Evolutionary conservation across 1,140 invertebrate species (phyloP).

Genomic region (Cyrtorhinus lividipennis): DNA sequence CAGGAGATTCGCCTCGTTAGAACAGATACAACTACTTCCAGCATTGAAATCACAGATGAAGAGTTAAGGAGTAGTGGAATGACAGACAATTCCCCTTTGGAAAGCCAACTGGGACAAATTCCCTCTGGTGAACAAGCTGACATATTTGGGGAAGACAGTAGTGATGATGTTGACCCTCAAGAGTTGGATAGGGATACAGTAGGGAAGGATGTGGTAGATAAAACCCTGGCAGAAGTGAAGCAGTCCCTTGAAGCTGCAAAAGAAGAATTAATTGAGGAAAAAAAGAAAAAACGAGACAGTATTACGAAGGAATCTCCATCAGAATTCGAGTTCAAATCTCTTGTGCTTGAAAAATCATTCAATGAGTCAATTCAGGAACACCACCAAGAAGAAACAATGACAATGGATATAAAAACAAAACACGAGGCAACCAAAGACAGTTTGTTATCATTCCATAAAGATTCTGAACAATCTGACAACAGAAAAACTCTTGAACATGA

Average conservation of each 20-base stretch:
- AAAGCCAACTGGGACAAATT: slow-evolving; percentile 35
- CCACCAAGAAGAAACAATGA: slow-evolving; percentile 22
- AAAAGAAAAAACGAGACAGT: slow-evolving; percentile 27
- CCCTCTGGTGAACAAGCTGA: slow-evolving; percentile 14
- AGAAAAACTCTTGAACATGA: too few relatives aligned
- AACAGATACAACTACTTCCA: slow-evolving; percentile 40
- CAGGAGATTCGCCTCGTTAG: slow-evolving; percentile 29
- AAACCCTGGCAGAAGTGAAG: slow-evolving; percentile 27
- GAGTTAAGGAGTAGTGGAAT: slow-evolving; percentile 45
- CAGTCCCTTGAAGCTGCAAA: slow-evolving; percentile 29
- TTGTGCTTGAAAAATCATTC: slow-evolving; percentile 28
- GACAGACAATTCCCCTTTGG: slow-evolving; percentile 47
- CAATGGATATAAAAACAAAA: not conserved
- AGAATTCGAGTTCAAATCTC: slow-evolving; percentile 51
- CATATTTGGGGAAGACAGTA: slow-evolving; percentile 13
- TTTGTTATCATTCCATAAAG: too few relatives aligned
- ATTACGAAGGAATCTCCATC: slow-evolving; percentile 49
- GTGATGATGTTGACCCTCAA: slow-evolving; percentile 6
- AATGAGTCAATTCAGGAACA: slow-evolving; percentile 26
- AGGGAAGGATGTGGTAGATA: slow-evolving; percentile 22
- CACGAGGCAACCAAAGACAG: too few relatives aligned
- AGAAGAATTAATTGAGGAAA: slow-evolving; percentile 28
- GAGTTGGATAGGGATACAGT: not conserved
- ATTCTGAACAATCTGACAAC: too few relatives aligned
- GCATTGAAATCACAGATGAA: slow-evolving; percentile 53